Conservation (phyloP, 2,888 invertebrate genomes). For the Sphinx pinastri region DNA sequence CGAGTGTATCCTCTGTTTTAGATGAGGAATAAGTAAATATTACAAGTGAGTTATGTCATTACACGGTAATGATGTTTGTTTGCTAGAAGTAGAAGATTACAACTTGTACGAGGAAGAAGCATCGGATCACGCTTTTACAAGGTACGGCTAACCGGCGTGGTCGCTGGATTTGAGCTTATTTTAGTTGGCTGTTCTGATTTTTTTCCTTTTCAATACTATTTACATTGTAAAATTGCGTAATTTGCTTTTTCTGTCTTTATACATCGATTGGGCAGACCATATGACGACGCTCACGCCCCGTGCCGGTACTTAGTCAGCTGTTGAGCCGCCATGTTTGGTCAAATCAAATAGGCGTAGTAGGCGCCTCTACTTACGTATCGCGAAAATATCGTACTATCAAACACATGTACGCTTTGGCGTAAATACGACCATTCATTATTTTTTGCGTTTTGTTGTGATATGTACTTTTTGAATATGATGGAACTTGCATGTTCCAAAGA, state of each 20-base stretch:
- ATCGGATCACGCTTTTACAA: slow-evolving; percentile 81
- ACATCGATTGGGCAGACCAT: slow-evolving; percentile 52
- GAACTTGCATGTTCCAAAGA: slow-evolving; percentile 8
- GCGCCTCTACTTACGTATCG: slow-evolving; percentile 58
- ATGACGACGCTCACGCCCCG: slow-evolving; percentile 74
- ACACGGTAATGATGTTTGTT: slow-evolving; percentile 83
- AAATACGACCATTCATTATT: slow-evolving; percentile 58
- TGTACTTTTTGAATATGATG: slow-evolving; percentile 24
- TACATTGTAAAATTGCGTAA: slow-evolving; percentile 24
- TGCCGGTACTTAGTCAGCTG: slow-evolving; percentile 83
- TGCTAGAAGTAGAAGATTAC: slow-evolving; percentile 82
- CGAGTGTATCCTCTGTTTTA: slow-evolving; percentile 49
- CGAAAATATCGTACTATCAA: slow-evolving; percentile 57
- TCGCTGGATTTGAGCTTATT: slow-evolving; percentile 49
- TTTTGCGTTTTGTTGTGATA: slow-evolving; percentile 30
- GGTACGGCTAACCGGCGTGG: slow-evolving; percentile 82
- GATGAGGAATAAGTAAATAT: slow-evolving; percentile 64
- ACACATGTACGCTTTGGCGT: slow-evolving; percentile 56
- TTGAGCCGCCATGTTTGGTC: slow-evolving; percentile 84
- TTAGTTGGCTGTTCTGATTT: slow-evolving; percentile 26
- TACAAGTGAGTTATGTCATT: slow-evolving; percentile 78
- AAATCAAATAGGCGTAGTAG: slow-evolving; percentile 82
- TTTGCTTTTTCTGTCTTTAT: slow-evolving; percentile 26
- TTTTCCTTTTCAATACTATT: slow-evolving; percentile 1
- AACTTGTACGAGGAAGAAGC: slow-evolving; percentile 83